Conservation (phyloP, 2,888 invertebrate genomes). For the Scaptomyza polygonia region DNA sequence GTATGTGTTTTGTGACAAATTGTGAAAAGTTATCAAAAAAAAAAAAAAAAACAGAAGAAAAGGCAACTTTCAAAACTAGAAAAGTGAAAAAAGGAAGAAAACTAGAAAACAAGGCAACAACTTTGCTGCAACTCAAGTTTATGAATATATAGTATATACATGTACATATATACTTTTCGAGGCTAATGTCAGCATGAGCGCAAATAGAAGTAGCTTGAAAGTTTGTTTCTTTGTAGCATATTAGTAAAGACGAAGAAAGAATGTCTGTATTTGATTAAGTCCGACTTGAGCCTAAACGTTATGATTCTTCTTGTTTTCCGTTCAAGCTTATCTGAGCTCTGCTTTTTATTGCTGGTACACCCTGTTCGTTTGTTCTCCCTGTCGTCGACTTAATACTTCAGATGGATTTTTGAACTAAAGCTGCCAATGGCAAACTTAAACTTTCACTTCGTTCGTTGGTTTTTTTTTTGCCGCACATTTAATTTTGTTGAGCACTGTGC, state of each 20-base stretch:
- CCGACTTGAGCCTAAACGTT: too few species aligned
- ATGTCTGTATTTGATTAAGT: neutral
- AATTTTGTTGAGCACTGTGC: constrained; percentile 58
- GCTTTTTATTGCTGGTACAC: neutral
- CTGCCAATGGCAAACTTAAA: constrained; percentile 30
- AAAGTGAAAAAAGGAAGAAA: too few species aligned
- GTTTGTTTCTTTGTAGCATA: neutral
- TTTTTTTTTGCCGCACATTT: constrained; percentile 57
- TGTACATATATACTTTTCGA: constrained; percentile 1
- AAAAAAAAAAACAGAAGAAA: neutral
- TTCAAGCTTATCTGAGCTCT: neutral
- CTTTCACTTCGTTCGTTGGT: too few species aligned
- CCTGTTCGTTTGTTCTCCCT: too few species aligned
- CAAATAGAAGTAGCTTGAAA: neutral
- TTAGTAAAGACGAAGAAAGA: neutral
- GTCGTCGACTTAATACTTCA: too few species aligned
- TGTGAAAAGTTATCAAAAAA: neutral
- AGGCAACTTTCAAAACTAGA: neutral
- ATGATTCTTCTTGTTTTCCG: neutral
- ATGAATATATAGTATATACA: neutral
- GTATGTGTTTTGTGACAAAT: constrained; percentile 16
- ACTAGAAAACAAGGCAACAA: neutral
- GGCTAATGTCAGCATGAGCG: neutral
- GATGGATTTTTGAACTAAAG: constrained; percentile 16
- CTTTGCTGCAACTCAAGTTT: neutral